phyloP scores from a whole-genome alignment of 2,797 vertebrate species.

The Neosilurus hyrtlii region DNA sequence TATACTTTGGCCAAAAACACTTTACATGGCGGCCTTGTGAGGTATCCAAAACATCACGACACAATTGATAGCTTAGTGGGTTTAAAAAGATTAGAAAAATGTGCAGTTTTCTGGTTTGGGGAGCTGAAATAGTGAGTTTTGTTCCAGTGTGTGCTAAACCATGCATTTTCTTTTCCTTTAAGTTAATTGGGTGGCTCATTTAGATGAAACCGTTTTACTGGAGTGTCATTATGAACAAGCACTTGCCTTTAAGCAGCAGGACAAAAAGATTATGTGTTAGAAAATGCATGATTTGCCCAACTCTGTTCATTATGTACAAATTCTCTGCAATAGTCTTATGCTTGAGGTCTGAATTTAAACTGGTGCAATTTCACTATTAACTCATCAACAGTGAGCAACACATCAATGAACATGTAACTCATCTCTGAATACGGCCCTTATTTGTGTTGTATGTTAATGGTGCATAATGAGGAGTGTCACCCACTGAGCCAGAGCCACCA shows the following conservation, averaged over 20 bases:
- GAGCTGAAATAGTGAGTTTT: too few relatives aligned
- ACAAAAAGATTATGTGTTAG: not conserved
- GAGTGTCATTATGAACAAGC: not conserved
- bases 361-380: not conserved
- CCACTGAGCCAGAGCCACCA: constrained; percentile 67
- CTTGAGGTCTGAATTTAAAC: not conserved
- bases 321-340: not conserved
- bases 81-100: too few relatives aligned
- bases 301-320: not conserved
- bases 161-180: too few relatives aligned
- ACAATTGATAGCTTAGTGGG: too few relatives aligned
- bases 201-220: too few relatives aligned
- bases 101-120: too few relatives aligned
- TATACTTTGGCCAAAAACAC: too few relatives aligned
- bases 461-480: constrained; percentile 43
- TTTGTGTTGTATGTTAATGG: not conserved
- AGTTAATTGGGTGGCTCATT: not conserved
- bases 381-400: not conserved
- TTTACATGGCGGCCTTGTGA: too few relatives aligned
- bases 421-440: not conserved
- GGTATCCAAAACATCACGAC: too few relatives aligned
- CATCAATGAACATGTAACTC: not conserved
- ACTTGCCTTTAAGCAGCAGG: not conserved
- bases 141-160: too few relatives aligned
- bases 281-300: not conserved